A percentile compares a stretch with the other conserved stretches of the same genome.
Conservation (phyloP, 2,888 invertebrate genomes). For the Halictus ligatus region DNA sequence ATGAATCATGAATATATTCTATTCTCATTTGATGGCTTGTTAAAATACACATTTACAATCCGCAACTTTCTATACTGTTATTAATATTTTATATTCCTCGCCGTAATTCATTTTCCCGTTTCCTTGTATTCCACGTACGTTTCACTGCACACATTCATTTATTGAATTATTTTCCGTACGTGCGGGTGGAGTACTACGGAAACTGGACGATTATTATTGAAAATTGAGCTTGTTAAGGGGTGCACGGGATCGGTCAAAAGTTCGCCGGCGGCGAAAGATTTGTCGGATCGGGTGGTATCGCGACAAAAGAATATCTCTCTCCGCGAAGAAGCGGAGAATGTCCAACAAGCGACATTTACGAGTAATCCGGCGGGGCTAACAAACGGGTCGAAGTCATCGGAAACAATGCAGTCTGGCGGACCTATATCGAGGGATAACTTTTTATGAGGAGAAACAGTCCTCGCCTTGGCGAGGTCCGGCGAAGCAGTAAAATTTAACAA, state of each 20-base stretch:
- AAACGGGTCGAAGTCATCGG: neutral
- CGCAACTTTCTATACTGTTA: too few species aligned
- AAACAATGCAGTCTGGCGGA: slow-evolving; percentile 8
- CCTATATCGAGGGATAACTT: neutral
- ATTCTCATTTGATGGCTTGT: too few species aligned
- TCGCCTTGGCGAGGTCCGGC: neutral
- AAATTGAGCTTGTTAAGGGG: neutral
- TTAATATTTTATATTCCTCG: too few species aligned
- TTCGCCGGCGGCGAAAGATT: neutral
- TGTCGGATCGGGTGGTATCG: neutral
- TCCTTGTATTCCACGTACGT: too few species aligned
- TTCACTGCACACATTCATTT: too few species aligned
- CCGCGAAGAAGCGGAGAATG: neutral
- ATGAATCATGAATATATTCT: too few species aligned
- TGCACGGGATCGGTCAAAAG: neutral
- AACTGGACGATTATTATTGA: neutral
- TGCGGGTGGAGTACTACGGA: too few species aligned
- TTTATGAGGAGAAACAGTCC: neutral
- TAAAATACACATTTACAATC: too few species aligned
- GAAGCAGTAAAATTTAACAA: slow-evolving; percentile 38
- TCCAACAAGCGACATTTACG: neutral
- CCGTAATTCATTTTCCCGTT: too few species aligned
- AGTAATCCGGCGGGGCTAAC: neutral
- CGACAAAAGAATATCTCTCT: neutral
- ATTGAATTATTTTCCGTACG: too few species aligned